These are phyloP conservation scores for Anarrhichthys ocellatus DNA, from an alignment of 2,113 vertebrate genomes.

Conservation along the genomic window DNA sequence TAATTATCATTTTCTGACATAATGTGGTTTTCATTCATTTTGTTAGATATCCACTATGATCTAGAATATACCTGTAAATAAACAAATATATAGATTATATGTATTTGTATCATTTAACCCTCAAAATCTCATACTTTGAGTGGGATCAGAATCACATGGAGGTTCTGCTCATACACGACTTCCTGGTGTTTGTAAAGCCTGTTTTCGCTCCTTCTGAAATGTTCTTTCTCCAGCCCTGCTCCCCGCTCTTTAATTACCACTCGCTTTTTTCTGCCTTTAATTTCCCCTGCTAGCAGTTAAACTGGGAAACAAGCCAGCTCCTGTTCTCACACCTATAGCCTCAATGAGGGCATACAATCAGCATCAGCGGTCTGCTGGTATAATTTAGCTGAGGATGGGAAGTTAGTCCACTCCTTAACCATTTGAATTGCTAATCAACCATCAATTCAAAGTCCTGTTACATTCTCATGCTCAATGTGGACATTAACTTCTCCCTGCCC, in stretches of 20 bases:
- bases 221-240: slow-evolving; percentile 66
- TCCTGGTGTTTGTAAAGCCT: slow-evolving; percentile 66
- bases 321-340: slow-evolving; percentile 51
- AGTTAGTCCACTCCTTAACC: slow-evolving; percentile 20
- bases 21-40: slow-evolving; percentile 73
- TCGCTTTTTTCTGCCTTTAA: slow-evolving; percentile 61
- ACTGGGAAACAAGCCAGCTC: slow-evolving; percentile 59
- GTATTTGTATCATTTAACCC: slow-evolving; percentile 86
- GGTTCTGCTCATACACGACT: slow-evolving; percentile 61
- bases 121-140: slow-evolving; percentile 72
- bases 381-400: slow-evolving; percentile 29
- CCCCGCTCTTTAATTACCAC: slow-evolving; percentile 66
- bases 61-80: slow-evolving; percentile 86
- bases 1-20: slow-evolving; percentile 62
- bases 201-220: slow-evolving; percentile 62
- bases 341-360: slow-evolving; percentile 46
- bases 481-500: neutral
- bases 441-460: slow-evolving; percentile 21
- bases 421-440: slow-evolving; percentile 28
- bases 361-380: slow-evolving; percentile 43
- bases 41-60: slow-evolving; percentile 80
- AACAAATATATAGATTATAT: slow-evolving; percentile 87
- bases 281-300: slow-evolving; percentile 62
- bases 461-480: slow-evolving; percentile 6
- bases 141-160: slow-evolving; percentile 62